Evolutionary conservation across 2,888 invertebrate genomes (phyloP).

Genomic region (Automeris io): DNA sequence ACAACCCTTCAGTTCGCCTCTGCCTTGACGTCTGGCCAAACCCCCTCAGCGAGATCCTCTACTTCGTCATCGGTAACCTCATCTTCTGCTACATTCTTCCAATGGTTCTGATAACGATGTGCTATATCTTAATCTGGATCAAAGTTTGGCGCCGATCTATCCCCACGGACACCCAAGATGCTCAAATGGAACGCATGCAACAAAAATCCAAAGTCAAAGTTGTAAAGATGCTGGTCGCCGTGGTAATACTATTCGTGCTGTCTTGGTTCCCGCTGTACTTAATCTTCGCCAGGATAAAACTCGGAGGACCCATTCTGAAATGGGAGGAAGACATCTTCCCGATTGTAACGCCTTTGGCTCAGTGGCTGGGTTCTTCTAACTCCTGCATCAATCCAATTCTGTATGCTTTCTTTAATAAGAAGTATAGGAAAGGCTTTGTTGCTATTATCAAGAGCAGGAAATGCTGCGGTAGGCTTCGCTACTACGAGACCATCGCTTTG

Average conservation of each 20-base stretch:
- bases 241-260: slow-evolving; percentile 93
- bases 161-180: slow-evolving; percentile 93
- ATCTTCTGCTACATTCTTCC: slow-evolving; percentile 94
- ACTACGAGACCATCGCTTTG: slow-evolving; percentile 91
- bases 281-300: slow-evolving; percentile 91
- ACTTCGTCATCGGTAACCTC: slow-evolving; percentile 92
- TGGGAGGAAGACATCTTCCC: slow-evolving; percentile 89
- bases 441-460: slow-evolving; percentile 91
- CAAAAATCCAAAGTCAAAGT: slow-evolving; percentile 97
- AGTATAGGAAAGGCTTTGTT: slow-evolving; percentile 92
- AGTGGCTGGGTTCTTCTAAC: slow-evolving; percentile 95
- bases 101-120: slow-evolving; percentile 92
- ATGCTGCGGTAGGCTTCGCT: slow-evolving; percentile 89
- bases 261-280: slow-evolving; percentile 96
- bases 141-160: slow-evolving; percentile 92
- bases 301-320: slow-evolving; percentile 84
- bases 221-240: slow-evolving; percentile 95
- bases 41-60: slow-evolving; percentile 86
- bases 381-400: slow-evolving; percentile 97
- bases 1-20: slow-evolving; percentile 84
- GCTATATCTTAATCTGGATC: slow-evolving; percentile 94
- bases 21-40: slow-evolving; percentile 93
- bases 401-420: slow-evolving; percentile 96
- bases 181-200: slow-evolving; percentile 94
- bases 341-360: slow-evolving; percentile 90